phyloP scores from a whole-genome alignment of 37 sponge, comb jelly and placozoan genomes.

The Haliclona indistincta region DNA sequence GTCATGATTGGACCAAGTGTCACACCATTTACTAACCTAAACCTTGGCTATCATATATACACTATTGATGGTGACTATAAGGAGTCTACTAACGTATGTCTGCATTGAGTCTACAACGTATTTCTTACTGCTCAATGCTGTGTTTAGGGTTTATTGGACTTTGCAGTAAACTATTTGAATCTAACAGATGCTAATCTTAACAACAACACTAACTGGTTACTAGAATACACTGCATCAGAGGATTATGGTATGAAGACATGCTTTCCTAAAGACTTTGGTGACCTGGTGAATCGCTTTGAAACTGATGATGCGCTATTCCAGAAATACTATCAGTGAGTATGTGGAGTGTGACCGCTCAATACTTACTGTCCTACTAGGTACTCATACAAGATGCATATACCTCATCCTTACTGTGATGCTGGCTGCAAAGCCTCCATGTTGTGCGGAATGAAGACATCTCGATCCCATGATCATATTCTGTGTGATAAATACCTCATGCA shows the following conservation, averaged over 20 bases:
- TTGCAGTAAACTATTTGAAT: conserved; percentile 71
- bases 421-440: conserved; percentile 42
- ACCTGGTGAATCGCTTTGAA: conserved; percentile 56
- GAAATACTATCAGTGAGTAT: conserved; percentile 59
- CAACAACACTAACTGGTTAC: conserved; percentile 72
- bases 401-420: conserved; percentile 47
- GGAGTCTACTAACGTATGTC: conserved; percentile 56
- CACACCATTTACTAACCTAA: conserved; percentile 46
- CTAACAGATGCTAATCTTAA: conserved; percentile 75
- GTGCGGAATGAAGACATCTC: conserved; percentile 36
- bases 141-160: conserved; percentile 66
- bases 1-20: conserved; percentile 77
- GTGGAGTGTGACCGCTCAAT: not conserved
- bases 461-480: conserved; percentile 27
- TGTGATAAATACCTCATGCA: too few species aligned
- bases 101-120: not conserved
- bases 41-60: conserved; percentile 77
- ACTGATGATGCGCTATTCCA: conserved; percentile 65
- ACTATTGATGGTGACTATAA: conserved; percentile 78
- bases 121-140: not conserved
- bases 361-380: conserved; percentile 48
- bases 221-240: conserved; percentile 79
- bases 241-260: conserved; percentile 62
- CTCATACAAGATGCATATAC: conserved; percentile 49
- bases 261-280: conserved; percentile 72